Evolutionary conservation across 2,888 invertebrate species (phyloP), one percentile per base, ranked within the genome.

Genomic region (Taphrorychus bicolor): DNA sequence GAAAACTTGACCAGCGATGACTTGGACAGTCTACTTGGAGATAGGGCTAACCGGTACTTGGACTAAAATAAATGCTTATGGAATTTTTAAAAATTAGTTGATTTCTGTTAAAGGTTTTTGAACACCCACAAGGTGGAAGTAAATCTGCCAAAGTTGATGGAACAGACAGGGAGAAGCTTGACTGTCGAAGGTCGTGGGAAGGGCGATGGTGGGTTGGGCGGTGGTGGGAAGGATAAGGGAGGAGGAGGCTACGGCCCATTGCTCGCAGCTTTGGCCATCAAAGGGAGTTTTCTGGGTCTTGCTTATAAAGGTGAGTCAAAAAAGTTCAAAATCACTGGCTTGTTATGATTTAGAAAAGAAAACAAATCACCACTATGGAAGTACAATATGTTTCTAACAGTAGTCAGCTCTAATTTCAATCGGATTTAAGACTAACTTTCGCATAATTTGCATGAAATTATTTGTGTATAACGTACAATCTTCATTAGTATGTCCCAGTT

Each of bases 221-320:
- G 72, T 42, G 63, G 63, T 7, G 41, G 42, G n/a, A 45, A 53
- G 21, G 5, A 42, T 19, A 57, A 57, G 19, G 45, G 59, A 7
- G 62, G 60, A 19, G 19, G 21, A 18, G 59, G 58, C 9, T 52
- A 71, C 40, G 89, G 88, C 0, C 88, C 90, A 0, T 86, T 91
- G 64, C 82, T 91, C 23, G 89, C 89, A 66, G 89, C 89, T 9
- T 84, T 91, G 24, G 87, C 90, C 52, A 84, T 91, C 60, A 92
- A 92, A 78, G 89, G 89, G 41, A 88, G 88, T 40, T 89, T 92
- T 77, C 82, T 92, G 16, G 89, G 90, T 16, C 87, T 91, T 82
- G 91, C 91, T 2, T 91, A 90, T 81, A 89, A 91, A 73, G 89
- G 71, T 71, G 19, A 23, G n/a, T 61, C 49, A 32, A n/a, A n/a